These are phyloP conservation scores for Sorex maritimensis DNA, from an alignment of 2,797 vertebrate genomes.

Conservation along the genomic window DNA sequence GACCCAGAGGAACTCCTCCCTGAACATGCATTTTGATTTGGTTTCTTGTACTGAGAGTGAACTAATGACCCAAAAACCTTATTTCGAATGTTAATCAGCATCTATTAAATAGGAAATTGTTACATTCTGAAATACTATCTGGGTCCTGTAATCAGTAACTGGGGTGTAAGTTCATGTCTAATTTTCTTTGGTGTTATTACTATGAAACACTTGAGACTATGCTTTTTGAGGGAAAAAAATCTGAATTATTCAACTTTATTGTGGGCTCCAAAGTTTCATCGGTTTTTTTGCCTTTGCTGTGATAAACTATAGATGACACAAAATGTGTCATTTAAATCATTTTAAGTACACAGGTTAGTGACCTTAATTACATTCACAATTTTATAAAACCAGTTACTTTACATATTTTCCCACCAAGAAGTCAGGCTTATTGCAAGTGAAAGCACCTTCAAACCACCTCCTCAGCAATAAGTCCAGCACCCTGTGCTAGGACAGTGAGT, in stretches of 20 bases:
- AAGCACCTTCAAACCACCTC: no score
- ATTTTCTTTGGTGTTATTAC: conserved; percentile 13
- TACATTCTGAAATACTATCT: conserved; percentile 39
- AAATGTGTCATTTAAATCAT: neutral
- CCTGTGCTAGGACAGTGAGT: no score
- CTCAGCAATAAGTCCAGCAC: no score
- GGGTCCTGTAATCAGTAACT: neutral
- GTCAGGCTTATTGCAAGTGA: no score
- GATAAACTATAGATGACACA: neutral
- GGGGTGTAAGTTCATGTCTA: conserved; percentile 8
- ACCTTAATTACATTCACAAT: no score
- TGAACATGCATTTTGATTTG: conserved; percentile 60
- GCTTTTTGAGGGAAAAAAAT: neutral
- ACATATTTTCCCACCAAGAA: no score
- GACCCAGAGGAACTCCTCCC: conserved; percentile 72
- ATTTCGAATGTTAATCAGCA: conserved; percentile 71
- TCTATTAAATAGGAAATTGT: conserved; percentile 60
- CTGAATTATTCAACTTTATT: neutral
- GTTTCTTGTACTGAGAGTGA: conserved; percentile 68
- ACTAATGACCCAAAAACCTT: conserved; percentile 82
- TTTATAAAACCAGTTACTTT: no score
- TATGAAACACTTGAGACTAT: neutral
- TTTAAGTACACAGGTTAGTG: no score
- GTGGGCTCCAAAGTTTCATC: neutral
- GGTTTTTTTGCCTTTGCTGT: neutral